phyloP scores from a whole-genome alignment of 2,888 invertebrate species.

The Glyphotaelius pellucidus region DNA sequence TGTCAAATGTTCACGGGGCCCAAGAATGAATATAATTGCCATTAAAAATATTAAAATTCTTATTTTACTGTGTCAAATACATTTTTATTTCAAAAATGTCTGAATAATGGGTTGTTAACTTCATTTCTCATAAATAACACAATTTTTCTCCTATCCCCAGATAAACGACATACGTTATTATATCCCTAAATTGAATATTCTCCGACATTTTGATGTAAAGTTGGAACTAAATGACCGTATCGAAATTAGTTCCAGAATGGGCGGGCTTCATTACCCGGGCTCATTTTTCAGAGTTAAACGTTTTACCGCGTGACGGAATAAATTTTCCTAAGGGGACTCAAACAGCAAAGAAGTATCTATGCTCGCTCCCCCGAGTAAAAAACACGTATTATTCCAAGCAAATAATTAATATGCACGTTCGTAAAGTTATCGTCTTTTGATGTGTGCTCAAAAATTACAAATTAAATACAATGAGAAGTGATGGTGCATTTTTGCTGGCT shows the following conservation, averaged over 20 bases:
- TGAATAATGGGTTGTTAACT: not conserved
- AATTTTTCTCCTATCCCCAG: not conserved
- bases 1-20: no score
- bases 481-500: not conserved
- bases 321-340: constrained; percentile 19
- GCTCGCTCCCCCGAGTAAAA: not conserved
- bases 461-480: not conserved
- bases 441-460: not conserved
- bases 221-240: constrained; percentile 10
- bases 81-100: not conserved
- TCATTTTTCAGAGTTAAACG: constrained; percentile 36
- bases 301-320: constrained; percentile 28
- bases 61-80: not conserved
- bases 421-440: not conserved
- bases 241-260: constrained; percentile 41
- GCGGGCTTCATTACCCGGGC: not conserved
- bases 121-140: not conserved
- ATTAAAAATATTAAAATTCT: no score
- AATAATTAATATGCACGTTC: not conserved
- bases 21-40: no score
- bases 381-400: not conserved
- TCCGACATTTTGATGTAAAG: not conserved
- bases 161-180: constrained; percentile 21
- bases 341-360: not conserved
- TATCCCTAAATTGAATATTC: constrained; percentile 23